Conservation (phyloP, 2,113 vertebrate species). For the Paralichthys olivaceus region DNA sequence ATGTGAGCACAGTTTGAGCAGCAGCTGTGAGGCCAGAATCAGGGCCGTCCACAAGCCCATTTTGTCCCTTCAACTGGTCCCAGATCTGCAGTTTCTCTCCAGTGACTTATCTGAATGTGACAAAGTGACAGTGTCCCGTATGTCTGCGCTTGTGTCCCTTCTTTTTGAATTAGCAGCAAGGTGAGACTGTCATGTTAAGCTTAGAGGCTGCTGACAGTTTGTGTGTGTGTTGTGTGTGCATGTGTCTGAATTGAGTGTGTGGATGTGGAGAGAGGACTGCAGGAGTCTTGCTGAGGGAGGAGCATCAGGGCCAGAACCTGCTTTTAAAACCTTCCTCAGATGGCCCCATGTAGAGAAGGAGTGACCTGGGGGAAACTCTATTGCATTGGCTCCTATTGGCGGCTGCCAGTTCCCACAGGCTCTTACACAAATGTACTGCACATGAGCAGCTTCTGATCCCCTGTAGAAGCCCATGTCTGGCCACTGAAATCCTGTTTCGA, state of each 20-base stretch:
- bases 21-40: conserved; percentile 80
- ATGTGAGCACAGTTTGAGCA: conserved; percentile 79
- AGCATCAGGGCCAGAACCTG: conserved; percentile 68
- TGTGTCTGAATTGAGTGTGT: conserved; percentile 33
- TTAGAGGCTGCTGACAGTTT: conserved; percentile 45
- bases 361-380: conserved; percentile 62
- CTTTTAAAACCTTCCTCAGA: conserved; percentile 74
- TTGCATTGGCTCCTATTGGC: conserved; percentile 54
- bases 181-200: conserved; percentile 52
- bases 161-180: conserved; percentile 53
- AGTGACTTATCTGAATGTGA: conserved; percentile 21
- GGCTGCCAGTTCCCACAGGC: conserved; percentile 49
- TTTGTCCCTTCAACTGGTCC: conserved; percentile 63
- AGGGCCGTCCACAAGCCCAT: conserved; percentile 72
- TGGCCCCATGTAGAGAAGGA: conserved; percentile 77
- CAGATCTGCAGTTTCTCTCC: conserved; percentile 45
- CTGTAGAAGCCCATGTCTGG: conserved; percentile 18
- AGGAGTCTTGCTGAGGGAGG: conserved; percentile 67
- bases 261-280: conserved; percentile 41
- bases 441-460: conserved; percentile 10
- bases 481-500: conserved; percentile 17
- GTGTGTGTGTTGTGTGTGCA: conserved; percentile 37
- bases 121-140: conserved; percentile 34
- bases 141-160: conserved; percentile 38
- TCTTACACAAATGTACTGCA: conserved; percentile 13